phyloP scores from a whole-genome alignment of 2,888 invertebrate species.

The Isoperla grammatica region DNA sequence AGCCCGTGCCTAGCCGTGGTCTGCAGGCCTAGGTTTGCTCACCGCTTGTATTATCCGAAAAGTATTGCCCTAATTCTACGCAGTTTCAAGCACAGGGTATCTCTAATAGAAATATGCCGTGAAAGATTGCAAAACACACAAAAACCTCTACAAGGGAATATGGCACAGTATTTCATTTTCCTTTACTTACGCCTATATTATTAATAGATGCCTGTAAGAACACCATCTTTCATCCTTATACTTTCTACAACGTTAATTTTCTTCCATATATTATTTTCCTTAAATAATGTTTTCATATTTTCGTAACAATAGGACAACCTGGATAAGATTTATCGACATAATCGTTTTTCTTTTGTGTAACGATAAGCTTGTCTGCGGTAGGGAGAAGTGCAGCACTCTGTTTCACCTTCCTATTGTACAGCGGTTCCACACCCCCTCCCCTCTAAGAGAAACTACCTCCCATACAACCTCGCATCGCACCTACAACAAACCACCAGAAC shows the following conservation, averaged over 20 bases:
- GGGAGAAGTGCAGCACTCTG: not conserved
- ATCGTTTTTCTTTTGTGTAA: conserved; percentile 8
- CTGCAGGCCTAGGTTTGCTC: too few relatives aligned
- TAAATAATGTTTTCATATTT: conserved; percentile 15
- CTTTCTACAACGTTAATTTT: not conserved
- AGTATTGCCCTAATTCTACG: too few relatives aligned
- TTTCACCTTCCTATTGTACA: not conserved
- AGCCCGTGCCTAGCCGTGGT: too few relatives aligned
- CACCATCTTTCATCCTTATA: conserved; percentile 1
- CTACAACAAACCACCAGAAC: too few relatives aligned
- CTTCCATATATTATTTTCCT: conserved; percentile 13
- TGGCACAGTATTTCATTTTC: conserved; percentile 6
- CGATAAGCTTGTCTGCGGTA: not conserved
- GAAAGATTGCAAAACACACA: conserved; percentile 2
- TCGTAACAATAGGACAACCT: conserved; percentile 6
- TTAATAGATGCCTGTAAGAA: not conserved
- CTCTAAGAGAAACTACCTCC: too few relatives aligned
- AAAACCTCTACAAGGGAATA: not conserved
- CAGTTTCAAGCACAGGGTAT: too few relatives aligned
- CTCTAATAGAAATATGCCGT: too few relatives aligned
- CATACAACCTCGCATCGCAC: too few relatives aligned
- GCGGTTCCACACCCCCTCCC: too few relatives aligned
- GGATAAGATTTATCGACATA: conserved; percentile 2
- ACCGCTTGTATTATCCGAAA: too few relatives aligned
- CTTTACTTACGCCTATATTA: not conserved